Percentiles rank a stretch among this genome's conserved stretches.
Evolutionary conservation across 2,888 invertebrate genomes (phyloP).

Genomic region (Polymixis flavicincta): DNA sequence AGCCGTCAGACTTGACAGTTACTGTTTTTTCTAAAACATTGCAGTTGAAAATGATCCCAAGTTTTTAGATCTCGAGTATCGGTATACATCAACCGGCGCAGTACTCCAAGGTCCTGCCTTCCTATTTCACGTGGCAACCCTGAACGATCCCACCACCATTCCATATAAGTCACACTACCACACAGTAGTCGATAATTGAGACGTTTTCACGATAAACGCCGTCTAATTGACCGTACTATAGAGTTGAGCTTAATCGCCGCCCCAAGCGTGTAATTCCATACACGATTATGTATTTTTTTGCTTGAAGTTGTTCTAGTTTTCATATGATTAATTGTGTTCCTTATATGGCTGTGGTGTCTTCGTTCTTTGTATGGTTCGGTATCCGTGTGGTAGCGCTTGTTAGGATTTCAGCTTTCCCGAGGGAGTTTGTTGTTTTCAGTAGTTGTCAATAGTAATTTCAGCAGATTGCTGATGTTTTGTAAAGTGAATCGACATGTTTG

Average conservation of each 20-base stretch:
- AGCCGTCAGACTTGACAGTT: no score
- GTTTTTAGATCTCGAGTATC: no score
- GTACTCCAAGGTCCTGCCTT: not conserved
- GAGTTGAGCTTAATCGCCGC: constrained; percentile 72
- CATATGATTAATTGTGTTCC: constrained; percentile 71
- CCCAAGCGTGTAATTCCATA: constrained; percentile 77
- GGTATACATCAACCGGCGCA: no score
- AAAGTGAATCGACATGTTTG: no score
- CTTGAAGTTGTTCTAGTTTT: constrained; percentile 75
- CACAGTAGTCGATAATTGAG: constrained; percentile 77
- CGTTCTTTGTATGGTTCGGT: constrained; percentile 25
- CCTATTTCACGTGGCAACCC: constrained; percentile 28
- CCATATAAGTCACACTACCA: constrained; percentile 51
- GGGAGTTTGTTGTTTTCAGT: not conserved
- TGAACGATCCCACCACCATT: constrained; percentile 26
- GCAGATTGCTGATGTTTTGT: not conserved
- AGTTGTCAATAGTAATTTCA: no score
- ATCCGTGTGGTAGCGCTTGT: constrained; percentile 6
- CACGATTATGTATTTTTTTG: constrained; percentile 66
- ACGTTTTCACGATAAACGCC: constrained; percentile 77
- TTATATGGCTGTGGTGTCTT: constrained; percentile 27
- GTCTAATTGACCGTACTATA: constrained; percentile 76
- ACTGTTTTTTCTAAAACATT: no score
- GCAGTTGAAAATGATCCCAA: no score
- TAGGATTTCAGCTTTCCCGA: not conserved